These are phyloP conservation scores for Lepilemur septentrionalis DNA, from an alignment of 2,797 vertebrate species.

Conservation along the genomic window DNA sequence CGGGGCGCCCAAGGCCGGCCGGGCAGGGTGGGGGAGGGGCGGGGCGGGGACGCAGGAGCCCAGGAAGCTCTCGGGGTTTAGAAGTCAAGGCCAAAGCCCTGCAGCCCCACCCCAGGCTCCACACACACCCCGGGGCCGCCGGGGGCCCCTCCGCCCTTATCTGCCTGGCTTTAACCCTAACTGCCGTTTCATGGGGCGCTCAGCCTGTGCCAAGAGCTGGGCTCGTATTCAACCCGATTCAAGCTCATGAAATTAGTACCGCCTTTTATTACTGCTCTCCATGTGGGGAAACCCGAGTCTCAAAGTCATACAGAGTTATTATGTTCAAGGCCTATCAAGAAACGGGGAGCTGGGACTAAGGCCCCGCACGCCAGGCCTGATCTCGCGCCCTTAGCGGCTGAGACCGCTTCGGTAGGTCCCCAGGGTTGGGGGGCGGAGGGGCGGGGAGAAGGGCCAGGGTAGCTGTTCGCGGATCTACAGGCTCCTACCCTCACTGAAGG, in stretches of 20 bases:
- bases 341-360: not conserved
- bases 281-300: not conserved
- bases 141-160: not conserved
- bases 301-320: not conserved
- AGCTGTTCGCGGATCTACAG: not conserved
- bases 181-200: not conserved
- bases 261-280: not conserved
- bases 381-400: not conserved
- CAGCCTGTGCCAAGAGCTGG: not conserved
- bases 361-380: not conserved
- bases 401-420: not conserved
- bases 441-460: not conserved
- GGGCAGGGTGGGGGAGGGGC: not conserved
- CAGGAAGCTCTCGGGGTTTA: not conserved
- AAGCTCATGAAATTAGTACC: not conserved
- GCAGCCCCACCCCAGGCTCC: fast-evolving
- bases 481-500: not conserved
- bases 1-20: not conserved
- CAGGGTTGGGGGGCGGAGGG: fast-evolving
- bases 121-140: not conserved
- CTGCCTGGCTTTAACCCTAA: not conserved
- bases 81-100: not conserved
- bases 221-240: not conserved
- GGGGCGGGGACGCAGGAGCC: not conserved
- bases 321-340: not conserved